Evolutionary conservation across 2,113 vertebrate species (phyloP).

Genomic region (Zapornia atra): DNA sequence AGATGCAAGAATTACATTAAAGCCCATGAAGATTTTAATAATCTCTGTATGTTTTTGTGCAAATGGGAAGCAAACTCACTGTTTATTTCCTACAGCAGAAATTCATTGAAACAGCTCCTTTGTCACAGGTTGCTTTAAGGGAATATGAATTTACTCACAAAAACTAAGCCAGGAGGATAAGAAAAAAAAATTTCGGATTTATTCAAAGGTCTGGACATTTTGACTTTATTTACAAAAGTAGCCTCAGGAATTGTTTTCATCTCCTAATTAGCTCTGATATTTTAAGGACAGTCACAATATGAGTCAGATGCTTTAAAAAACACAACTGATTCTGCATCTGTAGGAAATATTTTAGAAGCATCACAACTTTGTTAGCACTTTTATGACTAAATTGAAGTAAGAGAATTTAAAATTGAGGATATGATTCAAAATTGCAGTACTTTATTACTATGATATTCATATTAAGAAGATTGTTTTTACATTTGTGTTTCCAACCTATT

Average conservation of each 20-base stretch:
- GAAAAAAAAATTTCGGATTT: slow-evolving; percentile 21
- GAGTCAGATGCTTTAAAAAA: neutral
- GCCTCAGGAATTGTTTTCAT: slow-evolving; percentile 15
- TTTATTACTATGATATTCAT: neutral
- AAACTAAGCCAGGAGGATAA: slow-evolving; percentile 25
- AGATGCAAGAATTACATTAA: neutral
- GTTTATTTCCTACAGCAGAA: slow-evolving; percentile 1
- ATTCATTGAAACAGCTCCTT: neutral
- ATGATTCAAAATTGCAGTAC: neutral
- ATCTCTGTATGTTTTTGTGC: neutral
- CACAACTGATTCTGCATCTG: neutral
- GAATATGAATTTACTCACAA: slow-evolving; percentile 36
- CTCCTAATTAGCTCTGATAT: neutral
- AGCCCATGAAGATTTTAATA: neutral
- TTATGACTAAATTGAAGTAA: neutral
- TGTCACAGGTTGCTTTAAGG: slow-evolving; percentile 30
- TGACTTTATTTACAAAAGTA: slow-evolving; percentile 46
- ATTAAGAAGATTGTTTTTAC: neutral
- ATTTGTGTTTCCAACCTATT: neutral
- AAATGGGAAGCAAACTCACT: neutral
- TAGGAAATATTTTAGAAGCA: neutral
- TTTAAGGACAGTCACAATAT: neutral
- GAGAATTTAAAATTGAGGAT: neutral
- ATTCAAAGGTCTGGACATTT: slow-evolving; percentile 43
- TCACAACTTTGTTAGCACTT: neutral